Evolutionary conservation across 2,888 invertebrate genomes (phyloP).

Genomic region (Maniola hyperantus): DNA sequence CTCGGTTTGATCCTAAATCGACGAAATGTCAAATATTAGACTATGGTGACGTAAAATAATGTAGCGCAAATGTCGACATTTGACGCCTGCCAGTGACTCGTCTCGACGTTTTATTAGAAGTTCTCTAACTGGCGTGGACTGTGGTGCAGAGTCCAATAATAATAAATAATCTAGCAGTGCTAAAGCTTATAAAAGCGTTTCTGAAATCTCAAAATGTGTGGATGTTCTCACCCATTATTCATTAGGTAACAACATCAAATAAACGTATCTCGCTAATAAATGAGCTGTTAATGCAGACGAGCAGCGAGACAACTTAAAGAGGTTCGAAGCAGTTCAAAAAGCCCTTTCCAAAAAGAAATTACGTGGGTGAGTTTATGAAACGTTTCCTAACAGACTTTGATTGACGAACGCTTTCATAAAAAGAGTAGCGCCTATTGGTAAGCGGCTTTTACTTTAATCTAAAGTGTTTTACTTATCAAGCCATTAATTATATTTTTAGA

Average conservation of each 20-base stretch:
- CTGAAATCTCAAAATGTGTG: no score
- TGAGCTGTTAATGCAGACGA: conserved; percentile 13
- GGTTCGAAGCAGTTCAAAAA: conserved; percentile 8
- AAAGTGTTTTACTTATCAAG: conserved; percentile 75
- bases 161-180: no score
- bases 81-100: no score
- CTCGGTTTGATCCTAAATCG: no score
- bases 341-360: conserved; percentile 21
- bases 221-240: neutral
- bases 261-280: conserved; percentile 13
- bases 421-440: conserved; percentile 54
- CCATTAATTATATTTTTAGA: conserved; percentile 67
- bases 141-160: no score
- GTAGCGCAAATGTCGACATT: no score
- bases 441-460: conserved; percentile 70
- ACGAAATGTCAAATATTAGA: no score
- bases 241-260: conserved; percentile 19
- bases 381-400: conserved; percentile 46
- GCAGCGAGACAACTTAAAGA: conserved; percentile 9
- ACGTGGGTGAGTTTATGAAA: conserved; percentile 34
- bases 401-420: conserved; percentile 53
- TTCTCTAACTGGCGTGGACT: no score
- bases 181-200: no score
- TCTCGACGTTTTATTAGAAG: no score
- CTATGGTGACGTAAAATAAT: no score